Evolutionary conservation across 2,888 invertebrate species (phyloP).

Genomic region (Hofmannophila pseudospretella): DNA sequence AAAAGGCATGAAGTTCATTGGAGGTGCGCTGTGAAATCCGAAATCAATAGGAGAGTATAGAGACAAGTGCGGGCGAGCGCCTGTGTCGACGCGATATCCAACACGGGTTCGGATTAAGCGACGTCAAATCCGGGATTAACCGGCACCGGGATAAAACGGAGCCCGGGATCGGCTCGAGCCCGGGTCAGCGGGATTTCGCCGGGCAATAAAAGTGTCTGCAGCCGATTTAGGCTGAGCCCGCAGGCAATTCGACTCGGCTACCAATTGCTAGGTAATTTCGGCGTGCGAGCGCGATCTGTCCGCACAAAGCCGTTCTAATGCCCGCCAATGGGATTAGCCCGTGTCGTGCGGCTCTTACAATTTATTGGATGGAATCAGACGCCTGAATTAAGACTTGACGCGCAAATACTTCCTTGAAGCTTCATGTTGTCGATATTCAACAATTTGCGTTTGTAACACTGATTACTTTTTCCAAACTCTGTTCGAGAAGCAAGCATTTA

Average conservation of each 20-base stretch:
- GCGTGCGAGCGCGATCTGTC: slow-evolving; percentile 72
- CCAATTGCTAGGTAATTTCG: slow-evolving; percentile 77
- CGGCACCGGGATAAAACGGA: slow-evolving; percentile 67
- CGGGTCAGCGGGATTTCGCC: slow-evolving; percentile 73
- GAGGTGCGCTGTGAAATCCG: slow-evolving; percentile 51
- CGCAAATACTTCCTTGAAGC: background rate
- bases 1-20: slow-evolving; percentile 27
- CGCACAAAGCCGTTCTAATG: slow-evolving; percentile 73
- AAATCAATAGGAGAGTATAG: slow-evolving; percentile 61
- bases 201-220: slow-evolving; percentile 79
- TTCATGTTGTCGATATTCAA: no score
- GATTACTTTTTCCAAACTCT: no score
- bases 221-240: slow-evolving; percentile 75
- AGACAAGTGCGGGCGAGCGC: slow-evolving; percentile 58
- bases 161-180: slow-evolving; percentile 60
- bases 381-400: slow-evolving; percentile 40
- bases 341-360: slow-evolving; percentile 64
- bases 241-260: slow-evolving; percentile 69
- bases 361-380: slow-evolving; percentile 66
- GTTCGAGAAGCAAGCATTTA: no score
- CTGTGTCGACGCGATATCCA: slow-evolving; percentile 80
- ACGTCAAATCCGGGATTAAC: slow-evolving; percentile 78
- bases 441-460: no score
- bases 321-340: slow-evolving; percentile 74
- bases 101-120: slow-evolving; percentile 82